phyloP scores from a whole-genome alignment of 2,888 invertebrate genomes.

The Pyrocoelia pectoralis region DNA sequence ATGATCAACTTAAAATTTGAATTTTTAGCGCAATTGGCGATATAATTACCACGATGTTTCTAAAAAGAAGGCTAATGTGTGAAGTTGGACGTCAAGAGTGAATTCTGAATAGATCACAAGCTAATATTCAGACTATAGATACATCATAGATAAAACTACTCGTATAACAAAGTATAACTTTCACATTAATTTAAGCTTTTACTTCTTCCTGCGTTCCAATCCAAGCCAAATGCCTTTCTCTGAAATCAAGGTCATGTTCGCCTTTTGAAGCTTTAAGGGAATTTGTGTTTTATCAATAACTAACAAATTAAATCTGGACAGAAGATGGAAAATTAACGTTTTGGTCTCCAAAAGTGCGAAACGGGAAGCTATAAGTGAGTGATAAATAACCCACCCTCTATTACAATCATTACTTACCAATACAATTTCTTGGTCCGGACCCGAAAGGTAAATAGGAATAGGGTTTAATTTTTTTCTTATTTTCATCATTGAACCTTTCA shows the following conservation, averaged over 20 bases:
- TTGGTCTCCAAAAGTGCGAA: slow-evolving; percentile 59
- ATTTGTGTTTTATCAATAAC: slow-evolving; percentile 37
- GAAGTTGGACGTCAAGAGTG: no score
- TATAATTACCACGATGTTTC: no score
- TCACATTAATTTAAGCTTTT: no score
- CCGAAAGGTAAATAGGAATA: slow-evolving; percentile 65
- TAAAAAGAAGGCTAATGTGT: slow-evolving; percentile 65
- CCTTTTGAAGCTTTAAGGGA: slow-evolving; percentile 47
- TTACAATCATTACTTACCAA: slow-evolving; percentile 44
- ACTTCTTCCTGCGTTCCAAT: slow-evolving; percentile 7
- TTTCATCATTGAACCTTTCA: slow-evolving; percentile 64
- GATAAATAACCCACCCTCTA: background rate
- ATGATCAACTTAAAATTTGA: no score
- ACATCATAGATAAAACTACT: no score
- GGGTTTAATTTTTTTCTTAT: slow-evolving; percentile 61
- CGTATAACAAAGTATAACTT: no score
- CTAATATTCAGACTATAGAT: no score
- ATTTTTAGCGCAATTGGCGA: no score
- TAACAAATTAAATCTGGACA: slow-evolving; percentile 50
- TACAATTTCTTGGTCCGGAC: slow-evolving; percentile 55
- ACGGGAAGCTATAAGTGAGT: slow-evolving; percentile 47
- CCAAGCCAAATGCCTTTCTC: slow-evolving; percentile 51
- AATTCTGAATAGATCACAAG: no score
- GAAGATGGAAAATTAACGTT: slow-evolving; percentile 53
- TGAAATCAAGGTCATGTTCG: slow-evolving; percentile 55